Percentiles rank a stretch among this genome's conserved stretches.
Conservation (phyloP, 1,140 invertebrate genomes). For the Phthorimaea operculella region DNA sequence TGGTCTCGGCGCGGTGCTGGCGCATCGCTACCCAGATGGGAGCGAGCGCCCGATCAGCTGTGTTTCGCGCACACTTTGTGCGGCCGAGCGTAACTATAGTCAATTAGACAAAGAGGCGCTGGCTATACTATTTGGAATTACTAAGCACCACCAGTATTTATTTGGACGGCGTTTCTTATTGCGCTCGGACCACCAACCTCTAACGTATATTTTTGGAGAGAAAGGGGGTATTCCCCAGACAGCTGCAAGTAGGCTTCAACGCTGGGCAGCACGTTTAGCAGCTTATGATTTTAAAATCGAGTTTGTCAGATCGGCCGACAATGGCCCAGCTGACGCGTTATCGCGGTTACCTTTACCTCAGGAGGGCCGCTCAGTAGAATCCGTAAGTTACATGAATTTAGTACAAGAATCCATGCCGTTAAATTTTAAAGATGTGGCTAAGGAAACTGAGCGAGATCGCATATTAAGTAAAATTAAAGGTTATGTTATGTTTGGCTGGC, state of each 20-base stretch:
- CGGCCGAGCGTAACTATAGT: constrained; percentile 62
- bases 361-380: background rate
- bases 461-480: constrained; percentile 22
- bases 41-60: constrained; percentile 57
- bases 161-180: constrained; percentile 60
- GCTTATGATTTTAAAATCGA: constrained; percentile 28
- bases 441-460: constrained; percentile 19
- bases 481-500: constrained; percentile 21
- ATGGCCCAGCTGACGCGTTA: constrained; percentile 24
- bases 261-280: constrained; percentile 23
- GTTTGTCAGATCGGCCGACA: constrained; percentile 19
- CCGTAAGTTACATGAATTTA: constrained; percentile 12
- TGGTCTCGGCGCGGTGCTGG: constrained; percentile 62
- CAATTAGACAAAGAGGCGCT: constrained; percentile 69
- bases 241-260: constrained; percentile 24
- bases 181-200: constrained; percentile 41
- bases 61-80: constrained; percentile 58
- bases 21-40: constrained; percentile 45
- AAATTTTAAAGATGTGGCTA: constrained; percentile 22
- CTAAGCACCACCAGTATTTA: constrained; percentile 67
- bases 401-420: constrained; percentile 18
- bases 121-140: constrained; percentile 58
- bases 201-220: constrained; percentile 37
- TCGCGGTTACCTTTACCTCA: constrained; percentile 17
- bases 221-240: constrained; percentile 26